Base-by-base conservation (phyloP, 1,140 invertebrate species). In the Zaprionus inermis region DNA sequence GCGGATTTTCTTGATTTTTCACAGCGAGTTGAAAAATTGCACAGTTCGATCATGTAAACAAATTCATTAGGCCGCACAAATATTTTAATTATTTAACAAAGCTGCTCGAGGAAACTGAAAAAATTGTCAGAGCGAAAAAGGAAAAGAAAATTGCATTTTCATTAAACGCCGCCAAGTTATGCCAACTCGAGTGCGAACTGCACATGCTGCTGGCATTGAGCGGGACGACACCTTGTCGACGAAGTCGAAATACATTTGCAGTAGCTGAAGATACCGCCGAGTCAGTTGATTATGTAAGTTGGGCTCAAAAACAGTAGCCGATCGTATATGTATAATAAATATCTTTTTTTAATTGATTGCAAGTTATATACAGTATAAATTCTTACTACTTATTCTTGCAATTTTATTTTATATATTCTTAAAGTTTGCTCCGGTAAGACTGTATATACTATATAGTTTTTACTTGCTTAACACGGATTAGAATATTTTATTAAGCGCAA, bases 41-140 rank as follows among this genome's bases (percentile, higher is more conserved):
- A 81, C 71, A 83, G 84, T 61, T 82, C 80, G 77, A 89, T 84
- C 84, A 79, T 88, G 83, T 89, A 89, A 89, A 89, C 83, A 88
- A 89, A 88, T 89, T 83, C 84, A 88, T 88, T 88, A 84, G 75
- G 64, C 51, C 69, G 77, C 80, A 75, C 74, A 89, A 88, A 88
- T 88, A 88, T 89, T 88, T 89, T 84, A 88, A 88, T 89, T 84
- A 84, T 88, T 88, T 89, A 58, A 46, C 69, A 66, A 75, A 79
- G 66, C 68, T 85, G 72, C 57, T 18, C 22, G 49, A 34, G 59
- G 36, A 38, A 36, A 36, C 34, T 36, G 34, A 36, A 36, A 36
- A 36, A n/a, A 5, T 14, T 12, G n/a, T 5, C 18, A 46, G 10
- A 32, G 1, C 36, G 11, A 38, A 12, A 38, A 28, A 16, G 1